Evolutionary conservation across 1,140 invertebrate species (phyloP), one percentile per base, ranked within the genome.

Genomic region (Teleogryllus occipitalis): DNA sequence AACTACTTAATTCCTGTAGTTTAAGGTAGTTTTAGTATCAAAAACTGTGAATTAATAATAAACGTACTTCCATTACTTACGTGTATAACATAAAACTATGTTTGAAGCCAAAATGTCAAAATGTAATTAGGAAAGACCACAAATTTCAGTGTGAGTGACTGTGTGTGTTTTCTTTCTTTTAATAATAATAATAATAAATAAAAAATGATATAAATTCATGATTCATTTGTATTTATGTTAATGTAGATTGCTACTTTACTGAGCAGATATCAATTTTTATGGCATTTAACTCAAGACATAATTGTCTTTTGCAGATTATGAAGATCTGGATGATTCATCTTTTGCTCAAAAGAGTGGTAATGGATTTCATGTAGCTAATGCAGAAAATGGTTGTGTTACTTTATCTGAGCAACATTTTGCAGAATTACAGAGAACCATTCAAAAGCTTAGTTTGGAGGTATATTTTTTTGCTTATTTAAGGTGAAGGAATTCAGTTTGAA

Each of bases 341-440:
- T 84, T 83, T 81, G 80, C 78, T 73, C 75, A 22, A 18, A 48
- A 77, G 48, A 48, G n/a, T 48, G 47, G 27, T 47, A 79, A n/a
- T 21, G 39, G 22, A 21, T 84, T 48, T 46, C 85, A 86, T 84
- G 83, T 84, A 18, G 85, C 86, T 0, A 87, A 88, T 87, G 85
- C 83, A 12, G 90, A 91, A 84, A 90, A 90, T 86, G 90, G 90
- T 7, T 83, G 88, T 81, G 89, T 91, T 8, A 91, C 90, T 15
- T 84, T 92, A 79, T 89, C 90, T 4, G 88, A 91, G 82, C 85
- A 87, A 79, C 90, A 92, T 86, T 91, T 91, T 83, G 86, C 85
- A 47, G 90, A 92, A 84, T 85, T 92, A 21, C 89, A 91, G 83
- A 87, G 85, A 82, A 91, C 89, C 15, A 91, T 92, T 82, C 88